Conservation (phyloP, 53 echinoderm and acorn worm genomes). For the Zoroaster sp. region DNA sequence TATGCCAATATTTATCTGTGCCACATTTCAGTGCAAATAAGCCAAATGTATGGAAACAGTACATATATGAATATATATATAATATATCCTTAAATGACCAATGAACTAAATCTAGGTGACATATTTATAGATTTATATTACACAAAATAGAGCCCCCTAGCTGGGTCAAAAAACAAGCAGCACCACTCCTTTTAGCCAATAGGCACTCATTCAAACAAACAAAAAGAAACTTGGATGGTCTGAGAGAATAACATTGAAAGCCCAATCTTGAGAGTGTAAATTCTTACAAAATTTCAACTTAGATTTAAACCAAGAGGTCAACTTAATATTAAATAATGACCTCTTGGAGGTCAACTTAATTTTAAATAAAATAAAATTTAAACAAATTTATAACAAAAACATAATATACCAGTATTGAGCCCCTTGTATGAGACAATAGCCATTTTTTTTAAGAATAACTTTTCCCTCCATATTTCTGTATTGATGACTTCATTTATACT, state of each 20-base stretch:
- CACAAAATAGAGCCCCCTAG: slow-evolving; percentile 27
- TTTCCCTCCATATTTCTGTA: too few species aligned
- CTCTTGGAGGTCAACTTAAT: too few species aligned
- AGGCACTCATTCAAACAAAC: neutral
- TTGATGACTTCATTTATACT: too few species aligned
- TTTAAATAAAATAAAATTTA: too few species aligned
- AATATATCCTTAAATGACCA: neutral
- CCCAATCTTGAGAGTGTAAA: neutral
- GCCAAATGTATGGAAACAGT: slow-evolving; percentile 1
- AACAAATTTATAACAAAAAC: too few species aligned
- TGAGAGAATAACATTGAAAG: neutral
- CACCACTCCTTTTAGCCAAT: slow-evolving; percentile 18
- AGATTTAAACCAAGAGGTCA: too few species aligned
- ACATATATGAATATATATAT: neutral
- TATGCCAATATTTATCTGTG: neutral
- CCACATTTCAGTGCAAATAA: slow-evolving; percentile 9
- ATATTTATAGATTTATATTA: slow-evolving; percentile 51
- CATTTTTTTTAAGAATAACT: too few species aligned
- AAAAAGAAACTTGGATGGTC: neutral
- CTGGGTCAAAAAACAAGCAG: neutral
- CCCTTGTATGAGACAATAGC: too few species aligned
- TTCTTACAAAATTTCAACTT: too few species aligned
- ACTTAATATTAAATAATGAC: too few species aligned
- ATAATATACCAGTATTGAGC: too few species aligned
- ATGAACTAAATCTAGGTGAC: slow-evolving; percentile 8